Evolutionary conservation across 2,888 invertebrate genomes (phyloP).

Genomic region (Cistogaster globosa): DNA sequence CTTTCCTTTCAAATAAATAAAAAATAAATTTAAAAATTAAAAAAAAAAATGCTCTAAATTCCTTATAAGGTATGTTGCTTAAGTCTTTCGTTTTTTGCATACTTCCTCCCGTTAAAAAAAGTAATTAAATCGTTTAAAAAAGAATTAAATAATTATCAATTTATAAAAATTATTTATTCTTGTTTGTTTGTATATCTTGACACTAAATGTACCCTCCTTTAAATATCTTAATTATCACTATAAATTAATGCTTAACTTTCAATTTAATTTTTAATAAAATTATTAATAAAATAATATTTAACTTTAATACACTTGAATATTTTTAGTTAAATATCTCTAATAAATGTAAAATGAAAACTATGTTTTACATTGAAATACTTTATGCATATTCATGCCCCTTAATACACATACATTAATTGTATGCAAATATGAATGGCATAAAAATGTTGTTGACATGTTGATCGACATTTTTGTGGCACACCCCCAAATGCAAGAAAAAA

Average conservation of each 20-base stretch:
- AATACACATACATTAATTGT: conserved; percentile 1
- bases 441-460: conserved; percentile 72
- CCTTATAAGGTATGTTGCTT: conserved; percentile 17
- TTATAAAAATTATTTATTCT: conserved; percentile 31
- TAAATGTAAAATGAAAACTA: not conserved
- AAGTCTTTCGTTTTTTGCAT: conserved; percentile 37
- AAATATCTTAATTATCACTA: conserved; percentile 60
- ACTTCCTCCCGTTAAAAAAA: not conserved
- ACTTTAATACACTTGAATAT: conserved; percentile 18
- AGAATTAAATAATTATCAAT: conserved; percentile 34
- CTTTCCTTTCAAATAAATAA: no score
- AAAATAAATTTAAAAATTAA: no score
- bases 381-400: conserved; percentile 34
- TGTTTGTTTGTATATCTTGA: conserved; percentile 6
- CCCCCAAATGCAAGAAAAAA: conserved; percentile 55
- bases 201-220: conserved; percentile 50
- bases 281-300: conserved; percentile 9
- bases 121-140: conserved; percentile 14
- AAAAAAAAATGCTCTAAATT: not conserved
- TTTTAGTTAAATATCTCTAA: conserved; percentile 15
- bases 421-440: conserved; percentile 39
- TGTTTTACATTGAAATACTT: not conserved
- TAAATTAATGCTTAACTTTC: conserved; percentile 33
- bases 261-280: no score
- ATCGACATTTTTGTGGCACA: conserved; percentile 71